These are phyloP conservation scores for Seira sanloemensis DNA, from an alignment of 2,888 invertebrate genomes.

Conservation along the genomic window DNA sequence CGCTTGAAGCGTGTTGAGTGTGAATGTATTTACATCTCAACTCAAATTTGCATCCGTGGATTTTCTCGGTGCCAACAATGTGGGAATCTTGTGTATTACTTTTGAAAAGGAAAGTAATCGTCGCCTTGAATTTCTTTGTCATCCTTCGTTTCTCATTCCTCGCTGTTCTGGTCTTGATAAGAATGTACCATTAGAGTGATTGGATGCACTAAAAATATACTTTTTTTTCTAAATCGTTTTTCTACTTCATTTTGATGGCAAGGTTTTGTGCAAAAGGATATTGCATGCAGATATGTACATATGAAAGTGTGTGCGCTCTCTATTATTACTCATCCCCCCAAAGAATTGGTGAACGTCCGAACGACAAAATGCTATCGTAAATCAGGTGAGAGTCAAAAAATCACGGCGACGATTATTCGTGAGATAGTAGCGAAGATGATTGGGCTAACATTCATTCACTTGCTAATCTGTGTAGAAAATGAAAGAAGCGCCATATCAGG, in stretches of 20 bases:
- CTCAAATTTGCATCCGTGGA: too few species aligned
- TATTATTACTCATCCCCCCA: background rate
- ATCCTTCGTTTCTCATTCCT: background rate
- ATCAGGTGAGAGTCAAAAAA: conserved; percentile 10
- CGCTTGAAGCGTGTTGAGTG: too few species aligned
- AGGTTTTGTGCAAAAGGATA: background rate
- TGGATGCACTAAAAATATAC: background rate
- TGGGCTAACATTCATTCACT: background rate
- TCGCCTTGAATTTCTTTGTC: background rate
- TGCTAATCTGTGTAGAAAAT: background rate
- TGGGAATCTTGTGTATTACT: too few species aligned
- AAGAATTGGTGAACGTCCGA: background rate
- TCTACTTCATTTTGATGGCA: background rate
- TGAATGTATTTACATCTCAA: too few species aligned
- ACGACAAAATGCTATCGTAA: background rate
- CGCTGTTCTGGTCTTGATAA: background rate
- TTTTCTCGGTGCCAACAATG: too few species aligned
- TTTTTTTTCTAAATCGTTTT: background rate
- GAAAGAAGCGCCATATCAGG: background rate
- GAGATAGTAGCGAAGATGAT: conserved; percentile 6
- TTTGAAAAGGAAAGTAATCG: background rate
- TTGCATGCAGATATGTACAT: background rate
- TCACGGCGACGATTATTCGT: conserved; percentile 12
- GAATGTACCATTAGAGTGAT: background rate
- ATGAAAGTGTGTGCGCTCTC: background rate